Evolutionary conservation across 2,113 vertebrate species (phyloP).

Genomic region (Myrmophylax atrothorax): DNA sequence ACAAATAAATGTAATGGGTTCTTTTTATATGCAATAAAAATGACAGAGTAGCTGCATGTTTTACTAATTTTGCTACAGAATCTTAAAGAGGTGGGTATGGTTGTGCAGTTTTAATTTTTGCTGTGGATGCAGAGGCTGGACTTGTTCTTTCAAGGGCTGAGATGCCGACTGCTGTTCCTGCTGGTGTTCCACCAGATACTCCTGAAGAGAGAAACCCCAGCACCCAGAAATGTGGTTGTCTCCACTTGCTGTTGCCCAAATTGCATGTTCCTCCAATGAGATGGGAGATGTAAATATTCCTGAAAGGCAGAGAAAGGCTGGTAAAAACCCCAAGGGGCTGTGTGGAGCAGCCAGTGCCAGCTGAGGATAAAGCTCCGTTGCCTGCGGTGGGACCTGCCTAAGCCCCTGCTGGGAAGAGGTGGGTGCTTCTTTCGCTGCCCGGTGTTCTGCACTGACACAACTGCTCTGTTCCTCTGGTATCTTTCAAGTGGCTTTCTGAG

Average conservation of each 20-base stretch:
- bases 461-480: neutral
- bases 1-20: slow-evolving; percentile 60
- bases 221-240: neutral
- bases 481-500: neutral
- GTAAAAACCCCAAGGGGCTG: neutral
- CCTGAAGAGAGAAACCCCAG: neutral
- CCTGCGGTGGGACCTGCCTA: neutral
- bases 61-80: slow-evolving; percentile 16
- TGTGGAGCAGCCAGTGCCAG: neutral
- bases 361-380: neutral
- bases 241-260: neutral
- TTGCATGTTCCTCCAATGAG: neutral
- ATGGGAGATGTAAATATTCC: neutral
- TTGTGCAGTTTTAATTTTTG: neutral
- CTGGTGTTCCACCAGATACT: neutral
- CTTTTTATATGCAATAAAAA: slow-evolving; percentile 47
- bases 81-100: neutral
- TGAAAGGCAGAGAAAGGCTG: neutral
- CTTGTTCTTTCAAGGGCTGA: neutral
- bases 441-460: neutral
- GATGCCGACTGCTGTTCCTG: neutral
- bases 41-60: neutral
- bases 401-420: accelerated
- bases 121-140: neutral
- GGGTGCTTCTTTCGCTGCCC: neutral